phyloP scores from a whole-genome alignment of 1,140 invertebrate genomes.

The Sarcophaga bullata region DNA sequence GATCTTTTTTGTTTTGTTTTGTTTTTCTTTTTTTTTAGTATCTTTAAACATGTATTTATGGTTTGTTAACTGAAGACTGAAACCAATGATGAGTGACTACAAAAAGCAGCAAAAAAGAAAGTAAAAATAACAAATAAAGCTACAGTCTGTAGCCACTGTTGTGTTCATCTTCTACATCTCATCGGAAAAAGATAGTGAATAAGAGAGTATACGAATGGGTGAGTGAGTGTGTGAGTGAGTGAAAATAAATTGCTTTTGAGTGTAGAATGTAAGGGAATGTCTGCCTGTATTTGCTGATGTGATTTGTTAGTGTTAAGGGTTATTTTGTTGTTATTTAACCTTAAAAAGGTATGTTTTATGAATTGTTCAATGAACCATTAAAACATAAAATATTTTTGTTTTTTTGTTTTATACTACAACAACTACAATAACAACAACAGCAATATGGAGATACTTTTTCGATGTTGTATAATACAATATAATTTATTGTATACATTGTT shows the following conservation, averaged over 20 bases:
- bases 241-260: not conserved
- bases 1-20: not conserved
- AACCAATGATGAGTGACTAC: not conserved
- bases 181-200: too few relatives aligned
- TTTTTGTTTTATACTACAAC: too few relatives aligned
- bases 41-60: not conserved
- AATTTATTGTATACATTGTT: not conserved
- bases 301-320: conserved; percentile 1
- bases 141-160: not conserved
- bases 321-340: conserved; percentile 25
- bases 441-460: not conserved
- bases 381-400: conserved; percentile 13
- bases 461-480: not conserved
- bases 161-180: too few relatives aligned
- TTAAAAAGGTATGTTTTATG: conserved; percentile 7
- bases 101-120: not conserved
- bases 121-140: too few relatives aligned
- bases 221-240: not conserved
- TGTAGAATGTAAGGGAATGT: not conserved
- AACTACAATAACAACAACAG: not conserved
- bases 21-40: not conserved
- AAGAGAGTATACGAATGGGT: not conserved
- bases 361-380: conserved; percentile 26
- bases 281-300: not conserved
- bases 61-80: conserved; percentile 1